Conservation (phyloP, 2,797 vertebrate species). For the Spea hammondii region DNA sequence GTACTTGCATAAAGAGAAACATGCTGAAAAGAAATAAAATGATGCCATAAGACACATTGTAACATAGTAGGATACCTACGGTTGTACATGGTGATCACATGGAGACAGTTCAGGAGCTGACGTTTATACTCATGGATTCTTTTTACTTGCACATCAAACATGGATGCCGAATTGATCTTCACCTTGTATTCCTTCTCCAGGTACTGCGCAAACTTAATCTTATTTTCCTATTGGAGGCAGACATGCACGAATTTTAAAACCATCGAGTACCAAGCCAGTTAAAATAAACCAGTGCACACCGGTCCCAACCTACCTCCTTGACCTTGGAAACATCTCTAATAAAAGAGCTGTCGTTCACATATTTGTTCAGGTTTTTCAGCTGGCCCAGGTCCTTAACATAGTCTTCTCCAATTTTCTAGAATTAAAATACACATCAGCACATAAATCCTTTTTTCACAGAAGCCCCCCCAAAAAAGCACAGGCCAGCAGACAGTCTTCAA, state of each 20-base stretch:
- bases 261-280: neutral
- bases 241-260: neutral
- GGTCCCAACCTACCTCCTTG: slow-evolving; percentile 81
- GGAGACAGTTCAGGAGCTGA: slow-evolving; percentile 93
- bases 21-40: no score
- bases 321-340: slow-evolving; percentile 85
- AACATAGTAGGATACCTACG: slow-evolving; percentile 68
- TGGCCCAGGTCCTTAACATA: slow-evolving; percentile 87
- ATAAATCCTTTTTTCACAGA: neutral
- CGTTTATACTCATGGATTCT: slow-evolving; percentile 97
- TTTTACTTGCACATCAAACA: slow-evolving; percentile 97
- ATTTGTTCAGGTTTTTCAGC: slow-evolving; percentile 76
- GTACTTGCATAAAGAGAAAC: no score
- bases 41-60: no score
- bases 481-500: neutral
- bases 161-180: slow-evolving; percentile 86
- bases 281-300: neutral
- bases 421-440: neutral
- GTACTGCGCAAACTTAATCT: slow-evolving; percentile 85
- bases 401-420: slow-evolving; percentile 88
- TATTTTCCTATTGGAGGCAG: slow-evolving; percentile 81
- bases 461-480: neutral
- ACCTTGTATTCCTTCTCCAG: slow-evolving; percentile 87
- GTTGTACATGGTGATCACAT: slow-evolving; percentile 92
- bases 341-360: slow-evolving; percentile 76